A percentile compares a stretch with the other conserved stretches of the same genome.
Evolutionary conservation across 2,888 invertebrate species (phyloP).

Genomic region (Acronicta alni): DNA sequence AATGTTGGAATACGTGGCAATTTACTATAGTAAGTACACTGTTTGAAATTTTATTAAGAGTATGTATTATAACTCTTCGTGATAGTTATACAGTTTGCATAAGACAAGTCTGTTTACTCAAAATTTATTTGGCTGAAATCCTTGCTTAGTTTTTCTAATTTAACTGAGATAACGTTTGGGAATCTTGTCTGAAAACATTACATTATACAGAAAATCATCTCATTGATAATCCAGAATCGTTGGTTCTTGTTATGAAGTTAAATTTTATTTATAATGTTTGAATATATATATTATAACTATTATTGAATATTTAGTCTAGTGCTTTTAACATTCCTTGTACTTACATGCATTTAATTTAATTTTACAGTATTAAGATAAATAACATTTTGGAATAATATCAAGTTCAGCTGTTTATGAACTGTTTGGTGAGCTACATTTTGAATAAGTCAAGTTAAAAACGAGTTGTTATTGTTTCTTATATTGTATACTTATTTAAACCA

Average conservation of each 20-base stretch:
- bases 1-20: constrained; percentile 17
- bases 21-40: constrained; percentile 10
- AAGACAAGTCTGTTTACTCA: too few species aligned
- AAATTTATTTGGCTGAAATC: too few species aligned
- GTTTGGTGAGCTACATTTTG: constrained; percentile 16
- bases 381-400: constrained; percentile 8
- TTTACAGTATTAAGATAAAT: constrained; percentile 27
- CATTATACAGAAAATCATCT: background rate
- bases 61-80: background rate
- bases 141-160: background rate
- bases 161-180: background rate
- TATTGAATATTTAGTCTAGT: background rate
- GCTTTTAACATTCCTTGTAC: constrained; percentile 40
- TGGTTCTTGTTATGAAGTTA: background rate
- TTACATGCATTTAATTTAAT: constrained; percentile 37
- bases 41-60: constrained; percentile 5
- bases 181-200: too few species aligned
- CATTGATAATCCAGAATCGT: background rate
- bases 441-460: constrained; percentile 6
- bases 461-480: background rate
- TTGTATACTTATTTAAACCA: too few species aligned
- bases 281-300: constrained; percentile 8
- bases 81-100: background rate
- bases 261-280: background rate
- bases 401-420: constrained; percentile 4